These are phyloP conservation scores for Eristalinus sepulchralis DNA, from an alignment of 2,888 invertebrate genomes.

Conservation along the genomic window DNA sequence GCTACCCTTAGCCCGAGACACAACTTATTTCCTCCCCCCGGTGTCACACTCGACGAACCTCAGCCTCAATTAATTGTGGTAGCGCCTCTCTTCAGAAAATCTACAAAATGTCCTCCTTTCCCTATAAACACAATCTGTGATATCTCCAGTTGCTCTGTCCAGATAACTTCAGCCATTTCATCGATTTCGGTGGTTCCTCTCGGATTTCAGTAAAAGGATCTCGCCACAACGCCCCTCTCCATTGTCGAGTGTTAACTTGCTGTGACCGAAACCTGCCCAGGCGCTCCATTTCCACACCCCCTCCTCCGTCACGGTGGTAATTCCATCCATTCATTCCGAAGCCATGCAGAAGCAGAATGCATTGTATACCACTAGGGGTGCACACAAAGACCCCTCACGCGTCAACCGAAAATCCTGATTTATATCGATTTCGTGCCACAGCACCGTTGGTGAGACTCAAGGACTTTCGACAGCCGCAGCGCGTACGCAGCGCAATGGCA, in stretches of 20 bases:
- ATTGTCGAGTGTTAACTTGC: background rate
- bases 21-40: no score
- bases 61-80: no score
- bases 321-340: background rate
- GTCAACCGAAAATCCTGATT: constrained; percentile 38
- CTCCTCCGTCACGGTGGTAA: background rate
- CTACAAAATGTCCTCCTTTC: no score
- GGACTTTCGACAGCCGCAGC: background rate
- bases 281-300: background rate
- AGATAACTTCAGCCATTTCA: background rate
- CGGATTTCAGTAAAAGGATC: background rate
- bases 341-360: background rate
- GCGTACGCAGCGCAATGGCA: background rate
- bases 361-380: background rate
- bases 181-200: background rate
- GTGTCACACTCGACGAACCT: no score
- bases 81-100: no score
- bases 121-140: no score
- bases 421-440: constrained; percentile 36
- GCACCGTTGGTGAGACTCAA: constrained; percentile 14
- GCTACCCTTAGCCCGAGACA: no score
- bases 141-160: background rate
- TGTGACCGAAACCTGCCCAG: background rate
- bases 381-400: constrained; percentile 1
- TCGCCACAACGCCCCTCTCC: background rate